Base-by-base conservation (phyloP, 2,888 invertebrate genomes). In the Cyaniris semiargus region DNA sequence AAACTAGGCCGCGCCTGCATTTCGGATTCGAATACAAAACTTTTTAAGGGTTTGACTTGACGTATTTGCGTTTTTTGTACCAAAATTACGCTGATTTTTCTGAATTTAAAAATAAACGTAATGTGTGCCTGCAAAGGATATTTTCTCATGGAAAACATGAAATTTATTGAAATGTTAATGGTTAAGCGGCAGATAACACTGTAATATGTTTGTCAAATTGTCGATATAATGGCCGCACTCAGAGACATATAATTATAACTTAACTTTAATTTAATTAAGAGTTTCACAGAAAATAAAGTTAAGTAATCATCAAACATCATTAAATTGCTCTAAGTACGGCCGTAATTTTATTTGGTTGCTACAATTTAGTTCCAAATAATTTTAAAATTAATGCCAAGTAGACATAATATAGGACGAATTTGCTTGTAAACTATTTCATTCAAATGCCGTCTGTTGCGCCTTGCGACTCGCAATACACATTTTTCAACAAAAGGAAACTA, bases 1-100 rank as follows among this genome's bases (percentile, higher is more conserved):
- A 48, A 72, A 72, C 48, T 72, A 48, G 72, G 72, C 44, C 72
- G 48, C 44, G 48, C 72, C 15, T 72, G 48, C 72, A 48, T 72
- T 72, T 48, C 38, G 23, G 15, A 21, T 72, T 72, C 48, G 23
- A 72, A 72, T 23, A 38, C 8, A 34, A 70, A 38, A 58, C 23
- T 60, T 60, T 60, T 60, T 60, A 60, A 60, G 23, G 23, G 23
- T 21, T 60, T 23, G 21, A 3, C 21, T 60, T 23, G 21, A 3
- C 21, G 13, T 23, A 60, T 23, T 21, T 60, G 21, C 60, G 21
- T 13, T 3, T 60, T 23, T 27, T 60, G 2, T 1, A 27, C 13
- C 1, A 15, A 27, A 60, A 60, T 60, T 13, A 3, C 23, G 23
- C 4, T 23, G 60, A 60, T 10, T 23, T 21, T 58, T 1, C 21